Percentiles rank a stretch among this genome's conserved stretches.
Evolutionary conservation across 2,797 vertebrate species (phyloP).

Genomic region (Alcedo atthis): DNA sequence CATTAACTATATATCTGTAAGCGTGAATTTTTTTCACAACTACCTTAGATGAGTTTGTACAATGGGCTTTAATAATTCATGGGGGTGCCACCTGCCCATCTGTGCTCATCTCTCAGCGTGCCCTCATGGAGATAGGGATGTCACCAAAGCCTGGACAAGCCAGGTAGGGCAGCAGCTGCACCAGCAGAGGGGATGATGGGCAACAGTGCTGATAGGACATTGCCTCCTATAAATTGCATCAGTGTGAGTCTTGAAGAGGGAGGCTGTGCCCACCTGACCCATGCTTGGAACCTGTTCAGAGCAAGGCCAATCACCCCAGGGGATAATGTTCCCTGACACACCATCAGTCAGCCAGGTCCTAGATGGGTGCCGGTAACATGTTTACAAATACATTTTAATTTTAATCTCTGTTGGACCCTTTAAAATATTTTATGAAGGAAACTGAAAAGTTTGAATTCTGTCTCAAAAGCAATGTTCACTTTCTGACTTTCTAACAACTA

Average conservation of each 20-base stretch:
- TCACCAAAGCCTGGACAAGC: background rate
- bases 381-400: background rate
- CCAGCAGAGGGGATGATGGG: background rate
- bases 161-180: background rate
- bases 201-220: background rate
- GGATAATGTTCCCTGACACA: background rate
- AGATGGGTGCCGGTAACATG: background rate
- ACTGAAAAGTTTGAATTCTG: background rate
- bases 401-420: background rate
- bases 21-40: background rate
- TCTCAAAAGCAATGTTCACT: background rate
- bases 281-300: fast-evolving
- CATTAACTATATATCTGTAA: background rate
- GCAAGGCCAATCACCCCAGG: background rate
- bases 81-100: background rate
- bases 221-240: background rate
- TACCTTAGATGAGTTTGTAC: background rate
- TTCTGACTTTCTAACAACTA: background rate
- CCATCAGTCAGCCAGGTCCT: background rate
- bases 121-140: fast-evolving
- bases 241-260: background rate
- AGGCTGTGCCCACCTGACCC: background rate
- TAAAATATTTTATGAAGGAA: conserved; percentile 1
- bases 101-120: background rate
- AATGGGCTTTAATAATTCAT: background rate